Conservation (phyloP, 2,888 invertebrate species). For the Lithophane leautieri region DNA sequence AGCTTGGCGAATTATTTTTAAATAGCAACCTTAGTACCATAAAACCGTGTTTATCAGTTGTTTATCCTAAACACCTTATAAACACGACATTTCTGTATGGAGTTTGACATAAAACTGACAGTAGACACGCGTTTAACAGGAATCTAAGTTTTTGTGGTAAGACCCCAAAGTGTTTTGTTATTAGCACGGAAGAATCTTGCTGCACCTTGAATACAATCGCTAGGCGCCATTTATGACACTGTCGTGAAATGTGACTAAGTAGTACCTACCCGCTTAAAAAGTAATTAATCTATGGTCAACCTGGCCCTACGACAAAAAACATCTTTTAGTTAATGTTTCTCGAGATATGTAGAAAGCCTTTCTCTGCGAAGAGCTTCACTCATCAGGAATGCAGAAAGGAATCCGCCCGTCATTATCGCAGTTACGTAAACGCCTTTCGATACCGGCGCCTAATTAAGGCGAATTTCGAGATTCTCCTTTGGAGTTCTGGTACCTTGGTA, state of each 20-base stretch:
- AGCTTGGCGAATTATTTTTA: background rate
- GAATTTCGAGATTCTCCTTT: slow-evolving; percentile 42
- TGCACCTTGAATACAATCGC: background rate
- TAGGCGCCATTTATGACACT: background rate
- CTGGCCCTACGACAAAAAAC: background rate
- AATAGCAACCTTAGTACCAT: too few species aligned
- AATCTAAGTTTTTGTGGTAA: too few species aligned
- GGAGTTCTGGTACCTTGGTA: slow-evolving; percentile 16
- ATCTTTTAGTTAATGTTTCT: background rate
- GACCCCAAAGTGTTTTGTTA: background rate
- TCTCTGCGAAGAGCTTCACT: slow-evolving; percentile 38
- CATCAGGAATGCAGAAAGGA: slow-evolving; percentile 53
- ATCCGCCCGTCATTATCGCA: slow-evolving; percentile 54
- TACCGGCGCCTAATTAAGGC: slow-evolving; percentile 49
- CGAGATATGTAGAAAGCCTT: slow-evolving; percentile 23
- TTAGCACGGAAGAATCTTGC: background rate
- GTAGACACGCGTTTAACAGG: too few species aligned
- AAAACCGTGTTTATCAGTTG: too few species aligned
- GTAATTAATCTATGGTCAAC: background rate
- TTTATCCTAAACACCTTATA: too few species aligned
- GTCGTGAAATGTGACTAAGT: background rate
- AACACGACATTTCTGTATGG: too few species aligned
- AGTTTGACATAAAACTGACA: too few species aligned
- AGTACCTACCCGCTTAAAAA: background rate
- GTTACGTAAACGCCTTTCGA: slow-evolving; percentile 53